Percentiles rank a stretch among this genome's conserved stretches.
phyloP scores from a whole-genome alignment of 2,797 vertebrate species.

The Anguilla megastoma region DNA sequence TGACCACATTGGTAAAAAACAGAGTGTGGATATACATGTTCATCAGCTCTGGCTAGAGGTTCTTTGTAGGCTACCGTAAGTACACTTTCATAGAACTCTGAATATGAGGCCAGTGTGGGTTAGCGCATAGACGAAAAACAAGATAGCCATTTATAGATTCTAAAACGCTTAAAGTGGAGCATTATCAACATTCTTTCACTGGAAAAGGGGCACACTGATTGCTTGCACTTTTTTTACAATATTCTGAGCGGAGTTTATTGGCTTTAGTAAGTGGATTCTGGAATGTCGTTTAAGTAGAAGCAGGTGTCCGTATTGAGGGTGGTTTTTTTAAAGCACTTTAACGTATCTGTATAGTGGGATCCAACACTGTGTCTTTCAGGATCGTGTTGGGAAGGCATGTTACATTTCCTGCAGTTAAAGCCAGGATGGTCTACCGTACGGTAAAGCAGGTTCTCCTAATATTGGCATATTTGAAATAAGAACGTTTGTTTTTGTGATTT shows the following conservation, averaged over 20 bases:
- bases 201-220: slow-evolving; percentile 43
- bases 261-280: slow-evolving; percentile 65
- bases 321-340: slow-evolving; percentile 50
- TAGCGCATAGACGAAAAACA: neutral
- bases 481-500: neutral
- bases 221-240: slow-evolving; percentile 51
- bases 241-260: slow-evolving; percentile 65
- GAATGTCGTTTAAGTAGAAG: slow-evolving; percentile 69
- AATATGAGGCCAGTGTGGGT: slow-evolving; percentile 8
- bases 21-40: neutral
- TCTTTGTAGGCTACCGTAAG: neutral
- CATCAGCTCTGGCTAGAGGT: neutral
- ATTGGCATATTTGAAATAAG: neutral
- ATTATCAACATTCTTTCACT: slow-evolving; percentile 46
- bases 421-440: neutral
- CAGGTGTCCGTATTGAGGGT: slow-evolving; percentile 61
- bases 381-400: neutral
- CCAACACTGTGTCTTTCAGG: slow-evolving; percentile 39
- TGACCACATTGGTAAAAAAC: neutral
- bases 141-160: slow-evolving; percentile 24
- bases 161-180: slow-evolving; percentile 39
- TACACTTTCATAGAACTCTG: neutral
- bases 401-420: neutral
- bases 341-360: slow-evolving; percentile 38
- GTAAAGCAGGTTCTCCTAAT: neutral